A percentile compares a stretch with the other conserved stretches of the same genome.
Conservation (phyloP, 1,140 invertebrate genomes). For the Bacillus rossius region DNA sequence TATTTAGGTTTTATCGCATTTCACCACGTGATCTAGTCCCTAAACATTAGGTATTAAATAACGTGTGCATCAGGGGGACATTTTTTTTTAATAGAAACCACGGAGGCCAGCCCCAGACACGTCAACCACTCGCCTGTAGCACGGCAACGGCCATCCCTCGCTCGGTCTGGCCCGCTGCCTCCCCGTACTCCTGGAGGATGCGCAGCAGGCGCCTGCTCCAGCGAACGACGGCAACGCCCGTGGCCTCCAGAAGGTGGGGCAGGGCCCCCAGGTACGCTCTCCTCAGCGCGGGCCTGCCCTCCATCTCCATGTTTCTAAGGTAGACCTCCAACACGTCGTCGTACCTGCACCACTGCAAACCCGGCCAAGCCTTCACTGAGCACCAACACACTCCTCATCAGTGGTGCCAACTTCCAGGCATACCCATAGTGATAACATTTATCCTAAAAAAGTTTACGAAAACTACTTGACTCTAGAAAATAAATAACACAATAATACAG, state of each 20-base stretch:
- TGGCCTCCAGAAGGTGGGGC: conserved; percentile 29
- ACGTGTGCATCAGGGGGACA: too few species aligned
- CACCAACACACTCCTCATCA: too few species aligned
- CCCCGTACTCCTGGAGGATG: background rate
- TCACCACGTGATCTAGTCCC: too few species aligned
- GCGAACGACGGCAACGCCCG: background rate
- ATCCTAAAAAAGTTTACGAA: too few species aligned
- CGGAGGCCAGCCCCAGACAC: too few species aligned
- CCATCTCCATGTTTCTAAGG: conserved; percentile 40
- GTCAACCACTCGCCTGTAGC: background rate
- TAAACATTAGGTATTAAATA: too few species aligned
- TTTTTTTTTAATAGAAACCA: too few species aligned
- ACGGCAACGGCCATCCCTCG: background rate
- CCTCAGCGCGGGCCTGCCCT: conserved; percentile 33
- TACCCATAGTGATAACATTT: too few species aligned
- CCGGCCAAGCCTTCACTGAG: conserved; percentile 33
- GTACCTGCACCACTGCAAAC: conserved; percentile 37
- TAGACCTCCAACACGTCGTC: conserved; percentile 37
- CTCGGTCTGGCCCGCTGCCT: background rate
- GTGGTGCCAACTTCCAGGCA: too few species aligned
- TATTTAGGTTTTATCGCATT: too few species aligned
- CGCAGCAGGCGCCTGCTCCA: background rate
- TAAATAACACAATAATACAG: too few species aligned
- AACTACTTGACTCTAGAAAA: too few species aligned
- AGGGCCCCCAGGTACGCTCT: conserved; percentile 38